Evolutionary conservation across 1,140 invertebrate genomes (phyloP), one percentile per base, ranked within the genome.

Genomic region (Berghia stephanieae): DNA sequence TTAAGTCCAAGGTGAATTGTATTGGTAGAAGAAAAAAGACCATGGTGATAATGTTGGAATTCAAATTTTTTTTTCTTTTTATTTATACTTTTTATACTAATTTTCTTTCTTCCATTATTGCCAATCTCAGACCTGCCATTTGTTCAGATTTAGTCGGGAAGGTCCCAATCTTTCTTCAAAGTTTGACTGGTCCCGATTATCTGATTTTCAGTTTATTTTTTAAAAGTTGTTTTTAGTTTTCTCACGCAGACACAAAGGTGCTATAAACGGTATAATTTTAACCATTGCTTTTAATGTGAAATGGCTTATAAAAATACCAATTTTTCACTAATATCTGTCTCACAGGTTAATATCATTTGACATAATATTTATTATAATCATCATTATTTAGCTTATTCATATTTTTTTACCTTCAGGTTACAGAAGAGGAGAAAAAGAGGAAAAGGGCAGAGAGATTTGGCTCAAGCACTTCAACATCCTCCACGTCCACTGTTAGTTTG

Each of bases 371-470:
- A 13, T 3, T 66, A 66, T 31, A 13, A 68, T 40, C 34, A 13
- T 68, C 6, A 27, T 8, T 34, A 71, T 44, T 5, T 6, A 42
- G 24, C 8, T 27, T n/a, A 52, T 73, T 73, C 13, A 27, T 46
- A 21, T 63, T n/a, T 42, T n/a, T 31, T 75, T 24, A n/a, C n/a
- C n/a, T 66, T 4, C 43, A 75, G 73, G 73, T 40, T 44, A 43
- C 57, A 6, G 49, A 74, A 55, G 72, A 74, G 18, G 72, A 74
- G 24, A 57, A 43, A 27, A 75, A 75, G 60, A 75, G 60, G 40
- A 75, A 75, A 75, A 8, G 73, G 40, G 73, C 73, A n/a, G 73
- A 75, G 36, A 63, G 73, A 34, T 75, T 75, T 75, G 73, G 73
- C 43, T 2, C 31, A 44, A 16, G 24, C 24, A 16, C 67, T 16